phyloP scores from a whole-genome alignment of 2,888 invertebrate genomes.

The Meganola albula region DNA sequence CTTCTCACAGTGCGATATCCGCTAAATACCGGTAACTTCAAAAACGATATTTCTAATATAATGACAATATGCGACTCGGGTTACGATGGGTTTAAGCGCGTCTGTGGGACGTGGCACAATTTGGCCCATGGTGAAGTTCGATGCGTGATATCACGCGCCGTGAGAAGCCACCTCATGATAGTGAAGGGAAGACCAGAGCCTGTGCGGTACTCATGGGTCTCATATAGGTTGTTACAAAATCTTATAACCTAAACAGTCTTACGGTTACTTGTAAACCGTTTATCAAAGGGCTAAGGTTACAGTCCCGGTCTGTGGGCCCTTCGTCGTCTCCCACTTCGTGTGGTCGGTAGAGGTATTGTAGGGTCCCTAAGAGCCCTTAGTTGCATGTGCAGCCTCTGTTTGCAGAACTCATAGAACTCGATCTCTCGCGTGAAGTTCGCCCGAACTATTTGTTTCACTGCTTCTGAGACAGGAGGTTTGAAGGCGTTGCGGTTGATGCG shows the following conservation, averaged over 20 bases:
- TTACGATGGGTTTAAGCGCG: too few relatives aligned
- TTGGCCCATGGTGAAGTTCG: too few relatives aligned
- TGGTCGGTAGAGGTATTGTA: slow-evolving; percentile 38
- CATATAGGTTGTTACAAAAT: too few relatives aligned
- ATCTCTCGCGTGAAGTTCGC: slow-evolving; percentile 93
- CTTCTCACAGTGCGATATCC: too few relatives aligned
- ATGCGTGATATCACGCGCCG: too few relatives aligned
- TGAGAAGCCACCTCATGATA: too few relatives aligned
- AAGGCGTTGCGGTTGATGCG: slow-evolving; percentile 91
- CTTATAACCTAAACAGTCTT: slow-evolving; percentile 26
- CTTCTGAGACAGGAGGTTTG: slow-evolving; percentile 91
- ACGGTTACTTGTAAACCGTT: slow-evolving; percentile 19
- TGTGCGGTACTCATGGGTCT: too few relatives aligned
- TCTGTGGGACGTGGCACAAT: too few relatives aligned
- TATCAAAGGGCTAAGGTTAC: slow-evolving; percentile 24
- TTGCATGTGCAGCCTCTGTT: slow-evolving; percentile 89
- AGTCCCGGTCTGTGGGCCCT: slow-evolving; percentile 27
- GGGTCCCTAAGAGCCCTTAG: slow-evolving; percentile 83
- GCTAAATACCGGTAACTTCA: too few relatives aligned
- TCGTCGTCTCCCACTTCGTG: slow-evolving; percentile 36
- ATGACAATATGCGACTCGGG: too few relatives aligned
- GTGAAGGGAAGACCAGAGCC: too few relatives aligned
- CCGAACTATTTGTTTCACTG: slow-evolving; percentile 89
- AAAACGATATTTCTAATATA: too few relatives aligned
- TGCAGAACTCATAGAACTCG: slow-evolving; percentile 94